These are phyloP conservation scores for Nemoura dubitans DNA, from an alignment of 2,888 invertebrate genomes.

Conservation along the genomic window DNA sequence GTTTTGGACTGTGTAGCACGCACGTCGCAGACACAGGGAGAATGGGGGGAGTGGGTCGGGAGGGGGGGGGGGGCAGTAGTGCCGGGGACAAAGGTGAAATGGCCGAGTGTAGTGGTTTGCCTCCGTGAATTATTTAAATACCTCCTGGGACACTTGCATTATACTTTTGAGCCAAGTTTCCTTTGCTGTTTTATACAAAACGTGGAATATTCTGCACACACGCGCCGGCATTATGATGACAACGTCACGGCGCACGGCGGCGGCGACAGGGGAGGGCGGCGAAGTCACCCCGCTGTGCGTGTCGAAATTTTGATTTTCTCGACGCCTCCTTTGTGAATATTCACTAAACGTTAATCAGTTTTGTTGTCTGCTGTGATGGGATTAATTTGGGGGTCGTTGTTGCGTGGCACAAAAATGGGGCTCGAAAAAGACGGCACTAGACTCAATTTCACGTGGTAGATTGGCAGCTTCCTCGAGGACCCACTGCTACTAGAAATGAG, in stretches of 20 bases:
- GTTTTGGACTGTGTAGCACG: not conserved
- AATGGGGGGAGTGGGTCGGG: not conserved
- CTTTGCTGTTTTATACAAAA: conserved; percentile 39
- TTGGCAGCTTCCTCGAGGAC: too few relatives aligned
- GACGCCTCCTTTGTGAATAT: not conserved
- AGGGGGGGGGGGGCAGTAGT: not conserved
- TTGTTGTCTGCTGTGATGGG: not conserved
- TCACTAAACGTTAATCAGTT: not conserved
- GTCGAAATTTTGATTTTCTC: not conserved
- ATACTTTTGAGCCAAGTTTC: conserved; percentile 32
- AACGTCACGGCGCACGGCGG: too few relatives aligned
- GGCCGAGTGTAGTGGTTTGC: conserved; percentile 36
- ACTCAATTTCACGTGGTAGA: too few relatives aligned
- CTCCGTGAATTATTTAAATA: conserved; percentile 43
- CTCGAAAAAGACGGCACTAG: not conserved
- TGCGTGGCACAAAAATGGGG: not conserved
- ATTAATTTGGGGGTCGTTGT: not conserved
- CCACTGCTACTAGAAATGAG: too few relatives aligned
- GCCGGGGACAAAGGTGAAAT: conserved; percentile 31
- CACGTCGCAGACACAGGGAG: not conserved
- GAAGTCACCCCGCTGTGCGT: not conserved
- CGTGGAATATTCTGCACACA: conserved; percentile 31
- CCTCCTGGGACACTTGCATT: conserved; percentile 25
- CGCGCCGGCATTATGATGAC: not conserved
- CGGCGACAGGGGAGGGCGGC: not conserved